Evolutionary conservation across 2,888 invertebrate species (phyloP).

Genomic region (Minunthozetes semirufus): DNA sequence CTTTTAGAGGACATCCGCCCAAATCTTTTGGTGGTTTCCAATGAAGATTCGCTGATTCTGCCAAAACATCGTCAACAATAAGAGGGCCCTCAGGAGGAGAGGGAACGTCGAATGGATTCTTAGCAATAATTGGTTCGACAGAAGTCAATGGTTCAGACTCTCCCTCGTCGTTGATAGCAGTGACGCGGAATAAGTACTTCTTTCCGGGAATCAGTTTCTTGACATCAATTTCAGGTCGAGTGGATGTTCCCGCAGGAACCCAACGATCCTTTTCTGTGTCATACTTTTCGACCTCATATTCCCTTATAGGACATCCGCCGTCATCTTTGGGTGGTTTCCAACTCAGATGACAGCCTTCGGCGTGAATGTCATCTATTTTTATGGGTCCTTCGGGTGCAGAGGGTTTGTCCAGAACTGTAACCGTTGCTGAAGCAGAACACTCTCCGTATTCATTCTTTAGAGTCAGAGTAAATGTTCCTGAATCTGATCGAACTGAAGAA

Average conservation of each 20-base stretch:
- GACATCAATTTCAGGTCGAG: conserved; percentile 51
- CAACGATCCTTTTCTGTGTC: conserved; percentile 84
- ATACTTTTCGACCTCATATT: conserved; percentile 85
- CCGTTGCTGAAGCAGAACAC: conserved; percentile 61
- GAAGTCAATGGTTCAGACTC: conserved; percentile 53
- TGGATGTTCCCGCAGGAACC: conserved; percentile 75
- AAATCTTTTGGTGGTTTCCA: conserved; percentile 94
- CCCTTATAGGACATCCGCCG: conserved; percentile 74
- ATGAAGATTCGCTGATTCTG: conserved; percentile 79
- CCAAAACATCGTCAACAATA: conserved; percentile 78
- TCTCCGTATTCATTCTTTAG: conserved; percentile 49
- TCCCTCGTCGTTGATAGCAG: conserved; percentile 55
- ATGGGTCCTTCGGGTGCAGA: conserved; percentile 46
- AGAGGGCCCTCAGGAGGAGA: conserved; percentile 64
- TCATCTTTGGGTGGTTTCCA: conserved; percentile 83
- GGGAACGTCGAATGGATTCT: conserved; percentile 57
- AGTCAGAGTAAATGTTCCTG: conserved; percentile 48
- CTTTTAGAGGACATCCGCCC: conserved; percentile 86
- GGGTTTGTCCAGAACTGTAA: conserved; percentile 56
- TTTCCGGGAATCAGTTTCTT: conserved; percentile 51
- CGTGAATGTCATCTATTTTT: conserved; percentile 54
- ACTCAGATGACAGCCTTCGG: conserved; percentile 77
- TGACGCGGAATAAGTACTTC: conserved; percentile 55
- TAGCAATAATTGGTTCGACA: conserved; percentile 51
- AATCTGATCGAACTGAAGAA: conserved; percentile 57